Evolutionary conservation across 2,888 invertebrate genomes (phyloP).

Genomic region (Pristionchus arcanus): DNA sequence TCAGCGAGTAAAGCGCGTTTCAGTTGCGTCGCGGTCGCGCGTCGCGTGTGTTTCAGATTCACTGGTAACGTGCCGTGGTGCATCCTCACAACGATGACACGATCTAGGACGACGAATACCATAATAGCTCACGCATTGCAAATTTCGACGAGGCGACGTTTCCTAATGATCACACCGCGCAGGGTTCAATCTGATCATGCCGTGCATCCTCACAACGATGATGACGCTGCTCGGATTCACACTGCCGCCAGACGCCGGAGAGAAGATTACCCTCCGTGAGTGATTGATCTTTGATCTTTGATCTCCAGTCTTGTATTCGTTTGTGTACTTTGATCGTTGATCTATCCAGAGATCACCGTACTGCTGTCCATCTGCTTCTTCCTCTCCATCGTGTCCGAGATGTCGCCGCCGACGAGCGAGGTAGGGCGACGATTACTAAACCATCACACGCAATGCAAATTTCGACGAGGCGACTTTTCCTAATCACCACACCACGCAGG

Average conservation of each 20-base stretch:
- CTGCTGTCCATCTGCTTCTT: conserved; percentile 95
- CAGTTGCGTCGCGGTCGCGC: no score
- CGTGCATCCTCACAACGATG: conserved; percentile 91
- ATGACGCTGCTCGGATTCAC: conserved; percentile 99
- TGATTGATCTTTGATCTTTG: conserved; percentile 6
- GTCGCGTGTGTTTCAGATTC: no score
- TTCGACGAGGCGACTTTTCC: neutral
- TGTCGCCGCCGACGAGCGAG: conserved; percentile 98
- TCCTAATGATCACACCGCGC: neutral
- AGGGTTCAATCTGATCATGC: conserved; percentile 79
- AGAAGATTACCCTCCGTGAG: conserved; percentile 96
- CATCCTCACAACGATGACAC: no score
- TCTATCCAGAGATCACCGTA: conserved; percentile 78
- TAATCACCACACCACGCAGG: conserved; percentile 27
- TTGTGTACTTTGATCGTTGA: conserved; percentile 24
- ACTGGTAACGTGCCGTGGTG: no score
- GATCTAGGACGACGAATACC: neutral
- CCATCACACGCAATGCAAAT: neutral
- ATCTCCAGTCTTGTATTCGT: no score
- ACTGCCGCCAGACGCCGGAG: conserved; percentile 98
- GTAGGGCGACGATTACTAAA: conserved; percentile 87
- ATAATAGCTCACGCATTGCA: neutral
- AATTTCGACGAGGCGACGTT: neutral
- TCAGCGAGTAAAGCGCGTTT: no score
- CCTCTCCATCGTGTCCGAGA: conserved; percentile 97